Base-by-base conservation (phyloP, 1,140 invertebrate genomes). In the Brachionus calyciflorus region DNA sequence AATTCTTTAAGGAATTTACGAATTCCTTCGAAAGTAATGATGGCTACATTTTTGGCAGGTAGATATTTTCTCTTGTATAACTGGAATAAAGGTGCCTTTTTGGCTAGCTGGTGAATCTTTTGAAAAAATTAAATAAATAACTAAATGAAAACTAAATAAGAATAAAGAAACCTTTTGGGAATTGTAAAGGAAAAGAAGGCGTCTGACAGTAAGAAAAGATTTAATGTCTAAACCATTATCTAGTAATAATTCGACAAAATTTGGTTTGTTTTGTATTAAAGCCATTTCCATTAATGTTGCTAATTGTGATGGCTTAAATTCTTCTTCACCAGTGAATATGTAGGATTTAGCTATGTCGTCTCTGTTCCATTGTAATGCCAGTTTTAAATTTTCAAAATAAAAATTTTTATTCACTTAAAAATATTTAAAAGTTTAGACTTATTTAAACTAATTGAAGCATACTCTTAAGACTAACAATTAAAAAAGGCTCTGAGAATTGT, bases 211-310 rank as follows among this genome's bases (percentile, higher is more conserved):
- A 21, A 99, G 87, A 85, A 98, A 99, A 84, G 94, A 94, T 79
- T 91, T 89, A 93, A 98, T 97, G 78, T 92, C 94, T 19, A 99
- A 92, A 14, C 96, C 96, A 83, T 98, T 96, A 84, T 99, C 94
- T 3, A 98, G 85, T 2, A 98, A 88, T 17, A 97, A 86, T 85
- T 95, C 94, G 0, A 98, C 95, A 87, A 98, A 98, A 84, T 98
- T 94, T 80, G 97, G 93, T 57, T 94, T 87, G 84, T 98, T 93
- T 84, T 95, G 93, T 81, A 96, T 92, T 37, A 99, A 85, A 1
- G 95, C 95, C 84, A 98, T 94, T 41, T 81, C 79, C 82, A 85
- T 83, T 41, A 81, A 80, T 78, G 81, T 78, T 69, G 84, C 80
- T 53, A 85, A 69, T 51, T 76, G 48, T 30, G 48, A 37, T 40